These are phyloP conservation scores for Epirrita christyi DNA, from an alignment of 2,888 invertebrate species.

Conservation along the genomic window DNA sequence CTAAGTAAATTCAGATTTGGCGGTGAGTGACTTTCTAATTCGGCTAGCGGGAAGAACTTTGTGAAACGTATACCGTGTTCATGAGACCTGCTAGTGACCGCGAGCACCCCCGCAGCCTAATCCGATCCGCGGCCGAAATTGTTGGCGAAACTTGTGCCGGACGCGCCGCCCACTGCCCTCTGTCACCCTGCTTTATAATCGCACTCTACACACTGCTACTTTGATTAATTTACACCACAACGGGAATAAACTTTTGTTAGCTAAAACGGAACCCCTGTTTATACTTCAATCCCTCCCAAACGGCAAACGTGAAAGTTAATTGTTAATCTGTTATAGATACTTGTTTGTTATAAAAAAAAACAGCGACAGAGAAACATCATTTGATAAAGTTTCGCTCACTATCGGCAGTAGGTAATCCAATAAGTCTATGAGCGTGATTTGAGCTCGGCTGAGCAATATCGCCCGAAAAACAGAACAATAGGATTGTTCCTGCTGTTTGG, in stretches of 20 bases:
- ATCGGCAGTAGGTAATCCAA: constrained; percentile 56
- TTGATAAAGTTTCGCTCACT: constrained; percentile 50
- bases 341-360: constrained; percentile 54
- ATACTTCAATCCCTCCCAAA: constrained; percentile 64
- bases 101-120: constrained; percentile 70
- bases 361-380: constrained; percentile 51
- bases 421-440: constrained; percentile 59
- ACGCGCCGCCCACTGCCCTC: constrained; percentile 45
- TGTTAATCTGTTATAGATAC: constrained; percentile 69
- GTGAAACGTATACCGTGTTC: constrained; percentile 82
- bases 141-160: constrained; percentile 73
- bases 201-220: constrained; percentile 65
- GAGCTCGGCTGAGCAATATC: constrained; percentile 51
- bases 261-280: constrained; percentile 76
- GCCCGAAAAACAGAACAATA: constrained; percentile 39
- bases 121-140: constrained; percentile 73
- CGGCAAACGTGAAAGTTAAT: constrained; percentile 65
- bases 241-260: constrained; percentile 70
- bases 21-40: constrained; percentile 82
- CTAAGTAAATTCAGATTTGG: constrained; percentile 79
- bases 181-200: constrained; percentile 70
- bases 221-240: constrained; percentile 80
- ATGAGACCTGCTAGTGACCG: constrained; percentile 76
- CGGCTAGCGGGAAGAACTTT: constrained; percentile 72
- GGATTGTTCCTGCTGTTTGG: constrained; percentile 27